Percentiles rank a stretch among this genome's conserved stretches.
Conservation (phyloP, 2,113 vertebrate genomes). For the Asarcornis scutulata region DNA sequence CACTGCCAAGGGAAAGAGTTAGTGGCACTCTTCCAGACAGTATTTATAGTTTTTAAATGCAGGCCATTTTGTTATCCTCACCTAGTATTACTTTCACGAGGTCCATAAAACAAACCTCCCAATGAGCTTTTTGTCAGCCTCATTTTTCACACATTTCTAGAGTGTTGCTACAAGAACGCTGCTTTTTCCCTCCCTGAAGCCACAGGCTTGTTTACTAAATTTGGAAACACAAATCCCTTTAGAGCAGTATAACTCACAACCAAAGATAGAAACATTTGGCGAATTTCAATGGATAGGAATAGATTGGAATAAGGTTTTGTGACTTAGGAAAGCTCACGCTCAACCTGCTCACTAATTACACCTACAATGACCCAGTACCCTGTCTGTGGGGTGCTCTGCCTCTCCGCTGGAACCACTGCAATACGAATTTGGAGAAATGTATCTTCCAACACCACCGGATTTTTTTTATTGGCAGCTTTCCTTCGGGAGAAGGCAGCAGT, state of each 20-base stretch:
- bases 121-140: background rate
- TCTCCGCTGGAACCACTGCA: background rate
- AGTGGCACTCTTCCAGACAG: background rate
- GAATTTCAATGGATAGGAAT: background rate
- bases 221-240: background rate
- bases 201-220: background rate
- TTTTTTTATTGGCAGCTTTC: background rate
- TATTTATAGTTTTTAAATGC: background rate
- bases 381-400: background rate
- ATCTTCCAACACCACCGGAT: background rate
- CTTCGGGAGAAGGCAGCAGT: background rate
- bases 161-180: background rate
- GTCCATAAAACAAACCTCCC: background rate
- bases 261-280: background rate
- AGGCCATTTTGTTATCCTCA: background rate
- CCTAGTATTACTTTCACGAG: background rate
- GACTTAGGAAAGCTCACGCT: background rate
- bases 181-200: background rate
- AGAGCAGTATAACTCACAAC: background rate
- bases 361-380: fast-evolving
- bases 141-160: background rate
- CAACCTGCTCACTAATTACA: background rate
- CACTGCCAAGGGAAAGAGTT: background rate
- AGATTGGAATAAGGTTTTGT: background rate
- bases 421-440: background rate